Base-by-base conservation (phyloP, 2,797 vertebrate species). In the Anguilla pacifica region DNA sequence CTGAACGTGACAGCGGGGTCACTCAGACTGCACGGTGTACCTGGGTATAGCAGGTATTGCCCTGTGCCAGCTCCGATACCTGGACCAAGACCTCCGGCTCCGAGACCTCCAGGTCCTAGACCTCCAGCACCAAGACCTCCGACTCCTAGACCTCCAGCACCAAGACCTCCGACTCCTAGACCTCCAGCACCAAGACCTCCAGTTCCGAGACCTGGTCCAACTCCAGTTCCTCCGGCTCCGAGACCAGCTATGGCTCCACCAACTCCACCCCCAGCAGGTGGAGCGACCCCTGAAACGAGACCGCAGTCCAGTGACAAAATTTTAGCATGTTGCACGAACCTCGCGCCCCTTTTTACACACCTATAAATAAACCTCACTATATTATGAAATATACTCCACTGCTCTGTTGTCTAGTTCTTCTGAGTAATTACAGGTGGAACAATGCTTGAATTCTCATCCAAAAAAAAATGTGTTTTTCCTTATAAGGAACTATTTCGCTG, bases 201-300 rank as follows among this genome's bases (percentile, higher is more conserved):
- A 89, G 90, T 92, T 88, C 91, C 93, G 64, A 93, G 91, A 15
- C 92, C 93, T 9, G 89, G 92, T 1, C 90, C 89, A 53, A 89
- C 90, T 82, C 92, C 92, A 4, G 92, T 89, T 81, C 91, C 93
- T 35, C 92, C 74, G 25, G 92, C 87, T 51, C 91, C 64, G 1
- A 28, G 25, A 6, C 64, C 91, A 51, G 89, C 91, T 85, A 93
- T 92, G 85, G 90, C 86, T 87, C 92, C 92, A 13, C 90, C 91
- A 70, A 67, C 79, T 86, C 86, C 91, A 77, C 57, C 57, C 22
- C 93, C 94, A 89, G 93, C 90, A 89, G 96, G 96, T 94, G 96
- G 85, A 88, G 94, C 95, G 6, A 96, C 90, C 90, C 96, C 96
- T 97, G 87, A 77, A 90, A 89, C 1, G 91, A n/a, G 22, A 17